These are phyloP conservation scores for Harpagifer antarcticus DNA, from an alignment of 2,797 vertebrate genomes.

Conservation along the genomic window DNA sequence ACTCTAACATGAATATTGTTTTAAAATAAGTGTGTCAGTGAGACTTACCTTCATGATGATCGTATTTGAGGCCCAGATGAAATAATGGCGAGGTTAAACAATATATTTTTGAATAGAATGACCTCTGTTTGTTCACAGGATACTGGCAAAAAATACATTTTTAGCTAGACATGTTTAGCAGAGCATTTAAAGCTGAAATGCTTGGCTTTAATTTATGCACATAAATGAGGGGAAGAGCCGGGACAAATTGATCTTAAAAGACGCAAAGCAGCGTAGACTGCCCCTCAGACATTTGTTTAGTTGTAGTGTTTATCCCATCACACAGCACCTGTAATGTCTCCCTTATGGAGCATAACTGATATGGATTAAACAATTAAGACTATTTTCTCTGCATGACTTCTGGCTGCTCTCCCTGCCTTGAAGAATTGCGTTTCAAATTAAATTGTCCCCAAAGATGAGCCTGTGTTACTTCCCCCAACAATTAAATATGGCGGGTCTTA, in stretches of 20 bases:
- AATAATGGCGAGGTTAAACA: constrained; percentile 18
- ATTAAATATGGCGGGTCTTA: constrained; percentile 73
- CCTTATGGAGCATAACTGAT: constrained; percentile 84
- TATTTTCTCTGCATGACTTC: constrained; percentile 82
- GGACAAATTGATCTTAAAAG: constrained; percentile 80
- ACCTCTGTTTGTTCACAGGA: constrained; percentile 12
- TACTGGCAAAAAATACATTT: constrained; percentile 10
- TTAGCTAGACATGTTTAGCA: constrained; percentile 30
- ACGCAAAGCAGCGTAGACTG: constrained; percentile 74
- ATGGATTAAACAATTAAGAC: constrained; percentile 86
- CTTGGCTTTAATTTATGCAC: constrained; percentile 67
- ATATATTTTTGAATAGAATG: background rate
- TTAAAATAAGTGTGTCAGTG: background rate
- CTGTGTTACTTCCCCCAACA: constrained; percentile 67
- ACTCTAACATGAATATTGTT: background rate
- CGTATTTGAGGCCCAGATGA: background rate
- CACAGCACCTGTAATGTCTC: constrained; percentile 84
- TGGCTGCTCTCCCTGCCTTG: constrained; percentile 71
- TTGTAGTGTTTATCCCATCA: constrained; percentile 77
- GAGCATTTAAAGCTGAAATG: constrained; percentile 47
- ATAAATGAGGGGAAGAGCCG: constrained; percentile 57
- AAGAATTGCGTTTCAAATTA: constrained; percentile 79
- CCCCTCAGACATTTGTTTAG: constrained; percentile 78
- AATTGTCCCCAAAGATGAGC: constrained; percentile 77
- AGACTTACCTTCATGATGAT: background rate